Evolutionary conservation across 2,113 vertebrate species (phyloP), one percentile per base, ranked within the genome.

Genomic region (Himantopus leucocephalus): DNA sequence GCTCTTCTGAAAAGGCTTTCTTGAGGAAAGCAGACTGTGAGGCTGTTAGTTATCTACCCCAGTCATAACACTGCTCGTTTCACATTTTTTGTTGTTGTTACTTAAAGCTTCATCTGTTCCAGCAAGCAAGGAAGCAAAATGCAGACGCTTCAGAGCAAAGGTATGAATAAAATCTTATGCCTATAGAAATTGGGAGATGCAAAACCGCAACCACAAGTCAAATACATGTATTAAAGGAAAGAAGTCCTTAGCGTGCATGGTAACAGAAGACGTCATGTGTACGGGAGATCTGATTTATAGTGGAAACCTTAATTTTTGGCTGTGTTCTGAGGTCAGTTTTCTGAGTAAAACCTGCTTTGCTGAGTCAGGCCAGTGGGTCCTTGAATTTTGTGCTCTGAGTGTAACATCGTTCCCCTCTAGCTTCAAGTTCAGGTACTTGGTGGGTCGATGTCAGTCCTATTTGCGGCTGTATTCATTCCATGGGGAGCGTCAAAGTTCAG

Each of bases 401-500:
- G 0, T 66, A 29, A 48, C 29, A 39, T 29, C 21, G 2, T 53
- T 71, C 23, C 12, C 11, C 20, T 62, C 45, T 8, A 10, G 16
- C 34, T 62, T 67, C 34, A 15, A 2, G 45, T 15, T 60, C 74
- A 85, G 43, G 52, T 37, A 5, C 16, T 37, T 4, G 17, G 41
- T 27, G 78, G 45, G 16, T 55, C 0, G 0, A 7, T 14, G 34
- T 5, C 39, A 24, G 13, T 43, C 24, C 56, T 50, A 0, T 21
- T 52, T 29, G 41, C 4, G 29, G 14, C 32, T 56, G 50, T 35
- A 12, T 80, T 35, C n/a, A 18, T 67, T 15, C 21, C 12, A 8
- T 0, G 12, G 37, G 24, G 2, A 9, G 2, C 1, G 7, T 43
- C 3, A 17, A 9, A 83, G 2, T 21, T 64, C 2, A 15, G 16